These are phyloP conservation scores for Noturus placidus DNA, from an alignment of 2,113 vertebrate species.

Conservation along the genomic window DNA sequence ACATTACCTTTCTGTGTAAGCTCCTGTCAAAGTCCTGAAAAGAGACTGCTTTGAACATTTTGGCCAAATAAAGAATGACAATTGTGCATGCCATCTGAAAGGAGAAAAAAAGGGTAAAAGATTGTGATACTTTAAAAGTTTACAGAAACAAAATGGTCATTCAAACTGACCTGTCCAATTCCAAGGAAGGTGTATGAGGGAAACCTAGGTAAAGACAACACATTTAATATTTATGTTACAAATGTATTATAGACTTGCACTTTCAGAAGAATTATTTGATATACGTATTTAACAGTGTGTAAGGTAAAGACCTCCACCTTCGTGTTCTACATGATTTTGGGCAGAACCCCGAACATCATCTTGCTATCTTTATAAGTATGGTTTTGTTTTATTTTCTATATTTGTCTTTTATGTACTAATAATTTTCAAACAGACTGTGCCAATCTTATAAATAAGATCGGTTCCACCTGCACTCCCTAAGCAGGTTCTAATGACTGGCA, in stretches of 20 bases:
- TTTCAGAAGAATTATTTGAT: not conserved
- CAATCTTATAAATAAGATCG: not conserved
- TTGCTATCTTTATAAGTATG: not conserved
- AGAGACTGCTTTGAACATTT: conserved; percentile 62
- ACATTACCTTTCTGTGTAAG: conserved; percentile 63
- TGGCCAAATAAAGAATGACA: conserved; percentile 69
- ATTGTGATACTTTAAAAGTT: not conserved
- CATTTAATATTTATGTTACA: not conserved
- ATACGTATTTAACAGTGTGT: not conserved
- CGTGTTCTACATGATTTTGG: not conserved
- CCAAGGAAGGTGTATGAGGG: conserved; percentile 72
- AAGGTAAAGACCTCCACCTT: not conserved
- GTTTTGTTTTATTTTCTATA: not conserved
- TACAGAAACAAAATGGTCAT: not conserved
- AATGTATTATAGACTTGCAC: not conserved
- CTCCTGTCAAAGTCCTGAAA: conserved; percentile 72
- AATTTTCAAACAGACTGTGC: not conserved
- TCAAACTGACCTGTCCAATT: conserved; percentile 70
- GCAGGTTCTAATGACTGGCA: too few species aligned
- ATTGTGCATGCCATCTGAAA: conserved; percentile 71
- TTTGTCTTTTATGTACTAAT: not conserved
- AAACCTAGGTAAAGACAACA: conserved; percentile 60
- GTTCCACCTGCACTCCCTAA: too few species aligned
- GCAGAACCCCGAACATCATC: not conserved
- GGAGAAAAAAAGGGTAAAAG: not conserved